phyloP scores from a whole-genome alignment of 2,888 invertebrate species.

The Zeuzera pyrina region DNA sequence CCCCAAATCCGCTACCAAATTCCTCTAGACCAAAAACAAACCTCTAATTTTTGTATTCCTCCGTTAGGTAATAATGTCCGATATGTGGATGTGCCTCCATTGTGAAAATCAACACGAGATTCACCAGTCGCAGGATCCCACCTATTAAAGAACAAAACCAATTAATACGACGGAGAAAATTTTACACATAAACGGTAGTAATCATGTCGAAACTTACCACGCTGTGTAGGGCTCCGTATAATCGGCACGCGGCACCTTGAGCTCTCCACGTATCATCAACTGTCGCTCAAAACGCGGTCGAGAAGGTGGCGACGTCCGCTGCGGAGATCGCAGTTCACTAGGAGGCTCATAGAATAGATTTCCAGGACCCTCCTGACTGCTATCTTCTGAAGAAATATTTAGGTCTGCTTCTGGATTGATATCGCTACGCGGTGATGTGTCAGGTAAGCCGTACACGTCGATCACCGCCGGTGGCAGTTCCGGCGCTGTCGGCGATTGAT shows the following conservation, averaged over 20 bases:
- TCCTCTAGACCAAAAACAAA: too few relatives aligned
- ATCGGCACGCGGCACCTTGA: slow-evolving; percentile 40
- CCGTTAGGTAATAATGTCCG: slow-evolving; percentile 29
- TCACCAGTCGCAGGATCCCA: slow-evolving; percentile 44
- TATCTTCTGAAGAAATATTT: too few relatives aligned
- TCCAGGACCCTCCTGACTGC: too few relatives aligned
- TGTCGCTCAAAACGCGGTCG: slow-evolving; percentile 34
- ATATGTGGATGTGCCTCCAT: slow-evolving; percentile 32
- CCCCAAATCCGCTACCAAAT: too few relatives aligned
- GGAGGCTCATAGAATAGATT: too few relatives aligned
- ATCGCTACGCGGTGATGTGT: too few relatives aligned
- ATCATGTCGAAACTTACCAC: slow-evolving; percentile 22
- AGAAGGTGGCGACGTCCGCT: too few relatives aligned
- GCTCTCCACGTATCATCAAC: slow-evolving; percentile 30
- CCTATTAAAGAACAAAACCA: slow-evolving; percentile 21
- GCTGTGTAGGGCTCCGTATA: slow-evolving; percentile 43
- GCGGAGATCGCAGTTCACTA: too few relatives aligned
- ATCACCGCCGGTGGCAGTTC: slow-evolving; percentile 38
- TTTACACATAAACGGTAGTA: background rate
- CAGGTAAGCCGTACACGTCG: slow-evolving; percentile 18
- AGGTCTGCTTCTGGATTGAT: too few relatives aligned
- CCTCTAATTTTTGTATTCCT: slow-evolving; percentile 31
- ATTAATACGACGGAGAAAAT: background rate
- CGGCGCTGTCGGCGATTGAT: slow-evolving; percentile 29
- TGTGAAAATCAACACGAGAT: slow-evolving; percentile 38